Percentiles rank a stretch among this genome's conserved stretches.
Conservation (phyloP, 37 sponge, comb jelly and placozoan genomes). For the Oscarella lobularis region DNA sequence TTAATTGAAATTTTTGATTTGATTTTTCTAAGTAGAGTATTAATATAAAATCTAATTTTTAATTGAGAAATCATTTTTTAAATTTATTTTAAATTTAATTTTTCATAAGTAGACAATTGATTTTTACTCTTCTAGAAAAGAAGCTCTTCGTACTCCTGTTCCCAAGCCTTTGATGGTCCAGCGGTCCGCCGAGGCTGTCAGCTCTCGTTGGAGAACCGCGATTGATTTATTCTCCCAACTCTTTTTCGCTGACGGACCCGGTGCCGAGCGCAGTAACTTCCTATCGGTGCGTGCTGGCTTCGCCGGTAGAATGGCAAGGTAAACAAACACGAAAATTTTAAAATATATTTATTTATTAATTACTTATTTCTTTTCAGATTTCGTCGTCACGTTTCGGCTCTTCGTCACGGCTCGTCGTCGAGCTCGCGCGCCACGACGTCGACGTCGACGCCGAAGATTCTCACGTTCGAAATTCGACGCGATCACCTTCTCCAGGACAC, state of each 20-base stretch:
- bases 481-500: slow-evolving; percentile 42
- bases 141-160: no score
- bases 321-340: neutral
- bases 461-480: slow-evolving; percentile 38
- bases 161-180: slow-evolving; percentile 6
- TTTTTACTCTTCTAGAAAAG: no score
- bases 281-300: slow-evolving; percentile 66
- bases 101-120: no score
- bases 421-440: slow-evolving; percentile 23
- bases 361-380: no score
- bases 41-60: no score
- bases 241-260: slow-evolving; percentile 73
- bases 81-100: no score
- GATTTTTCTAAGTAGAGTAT: no score
- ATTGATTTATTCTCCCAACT: slow-evolving; percentile 72
- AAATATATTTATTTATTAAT: no score
- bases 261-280: slow-evolving; percentile 64
- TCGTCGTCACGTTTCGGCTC: slow-evolving; percentile 36
- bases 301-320: slow-evolving; percentile 72
- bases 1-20: no score
- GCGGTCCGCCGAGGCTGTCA: slow-evolving; percentile 18
- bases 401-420: slow-evolving; percentile 14
- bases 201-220: slow-evolving; percentile 31
- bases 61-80: no score
- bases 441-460: slow-evolving; percentile 22